These are phyloP conservation scores for Hylaeus volcanicus DNA, from an alignment of 1,140 invertebrate species.

Conservation along the genomic window DNA sequence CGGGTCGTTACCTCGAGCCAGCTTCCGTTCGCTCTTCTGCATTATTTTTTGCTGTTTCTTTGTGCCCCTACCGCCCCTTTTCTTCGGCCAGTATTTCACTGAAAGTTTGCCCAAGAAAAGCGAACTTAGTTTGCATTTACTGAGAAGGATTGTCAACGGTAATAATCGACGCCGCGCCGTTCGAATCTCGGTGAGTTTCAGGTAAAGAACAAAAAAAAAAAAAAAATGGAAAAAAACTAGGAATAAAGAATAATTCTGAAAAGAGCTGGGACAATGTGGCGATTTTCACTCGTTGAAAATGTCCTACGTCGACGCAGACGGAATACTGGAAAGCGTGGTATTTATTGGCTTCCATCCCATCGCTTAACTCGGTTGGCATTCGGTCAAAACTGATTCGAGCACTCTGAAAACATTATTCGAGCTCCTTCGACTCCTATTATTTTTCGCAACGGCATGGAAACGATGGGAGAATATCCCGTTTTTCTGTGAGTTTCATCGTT, in stretches of 20 bases:
- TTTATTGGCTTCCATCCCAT: slow-evolving; percentile 44
- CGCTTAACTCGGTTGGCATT: slow-evolving; percentile 43
- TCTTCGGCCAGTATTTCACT: background rate
- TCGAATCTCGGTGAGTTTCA: background rate
- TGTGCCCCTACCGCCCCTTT: background rate
- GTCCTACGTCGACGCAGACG: background rate
- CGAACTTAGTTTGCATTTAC: background rate
- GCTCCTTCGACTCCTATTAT: slow-evolving; percentile 5
- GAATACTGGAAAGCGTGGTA: background rate
- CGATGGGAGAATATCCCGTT: background rate
- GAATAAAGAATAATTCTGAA: background rate
- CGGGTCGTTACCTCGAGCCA: slow-evolving; percentile 18
- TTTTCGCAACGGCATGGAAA: background rate
- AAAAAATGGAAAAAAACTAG: no score
- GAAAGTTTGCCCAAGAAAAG: background rate
- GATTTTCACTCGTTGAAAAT: background rate
- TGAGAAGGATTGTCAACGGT: background rate
- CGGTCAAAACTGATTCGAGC: slow-evolving; percentile 36
- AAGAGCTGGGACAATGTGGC: background rate
- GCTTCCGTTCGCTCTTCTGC: background rate
- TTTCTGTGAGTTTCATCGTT: background rate
- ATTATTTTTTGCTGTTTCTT: background rate
- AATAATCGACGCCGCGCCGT: slow-evolving; percentile 5
- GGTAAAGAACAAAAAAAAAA: background rate
- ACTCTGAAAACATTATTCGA: slow-evolving; percentile 22